Percentiles rank a stretch among this genome's conserved stretches.
These are phyloP conservation scores for Sphenodon punctatus DNA, from an alignment of 2,797 vertebrate species.

Conservation along the genomic window DNA sequence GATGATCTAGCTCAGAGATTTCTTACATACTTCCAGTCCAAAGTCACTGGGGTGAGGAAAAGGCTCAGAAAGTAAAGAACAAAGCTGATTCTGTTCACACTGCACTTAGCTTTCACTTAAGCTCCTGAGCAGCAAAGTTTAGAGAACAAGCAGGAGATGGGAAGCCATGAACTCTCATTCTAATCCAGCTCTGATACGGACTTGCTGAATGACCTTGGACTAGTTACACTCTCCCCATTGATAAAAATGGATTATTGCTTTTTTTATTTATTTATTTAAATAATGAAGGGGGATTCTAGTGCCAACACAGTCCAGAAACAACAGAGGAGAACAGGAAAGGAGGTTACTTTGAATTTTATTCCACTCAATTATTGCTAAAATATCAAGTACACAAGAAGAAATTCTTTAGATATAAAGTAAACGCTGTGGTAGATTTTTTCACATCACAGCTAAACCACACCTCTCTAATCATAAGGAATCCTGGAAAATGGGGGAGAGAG, in stretches of 20 bases:
- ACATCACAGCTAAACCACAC: too few species aligned
- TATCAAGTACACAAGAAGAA: too few species aligned
- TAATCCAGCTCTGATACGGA: not conserved
- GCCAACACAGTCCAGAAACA: too few species aligned
- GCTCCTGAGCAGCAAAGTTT: not conserved
- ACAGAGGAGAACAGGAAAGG: too few species aligned
- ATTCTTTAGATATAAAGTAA: too few species aligned
- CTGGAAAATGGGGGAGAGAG: too few species aligned
- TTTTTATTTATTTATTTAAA: not conserved
- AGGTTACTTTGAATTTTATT: too few species aligned
- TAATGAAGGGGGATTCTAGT: not conserved
- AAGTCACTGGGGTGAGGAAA: not conserved
- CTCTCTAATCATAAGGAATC: too few species aligned
- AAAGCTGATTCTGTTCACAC: not conserved
- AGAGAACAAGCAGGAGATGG: not conserved
- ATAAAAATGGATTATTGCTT: accelerated
- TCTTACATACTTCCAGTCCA: not conserved
- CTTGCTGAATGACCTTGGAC: accelerated
- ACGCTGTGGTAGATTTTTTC: too few species aligned
- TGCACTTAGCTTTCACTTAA: constrained; percentile 3
- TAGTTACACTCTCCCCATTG: not conserved
- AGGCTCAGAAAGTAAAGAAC: not conserved
- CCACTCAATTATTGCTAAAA: too few species aligned
- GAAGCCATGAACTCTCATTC: not conserved
- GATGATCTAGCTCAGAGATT: not conserved